Evolutionary conservation across 2,797 vertebrate genomes (phyloP), one percentile per base, ranked within the genome.

Genomic region (Gobio occitaniae): DNA sequence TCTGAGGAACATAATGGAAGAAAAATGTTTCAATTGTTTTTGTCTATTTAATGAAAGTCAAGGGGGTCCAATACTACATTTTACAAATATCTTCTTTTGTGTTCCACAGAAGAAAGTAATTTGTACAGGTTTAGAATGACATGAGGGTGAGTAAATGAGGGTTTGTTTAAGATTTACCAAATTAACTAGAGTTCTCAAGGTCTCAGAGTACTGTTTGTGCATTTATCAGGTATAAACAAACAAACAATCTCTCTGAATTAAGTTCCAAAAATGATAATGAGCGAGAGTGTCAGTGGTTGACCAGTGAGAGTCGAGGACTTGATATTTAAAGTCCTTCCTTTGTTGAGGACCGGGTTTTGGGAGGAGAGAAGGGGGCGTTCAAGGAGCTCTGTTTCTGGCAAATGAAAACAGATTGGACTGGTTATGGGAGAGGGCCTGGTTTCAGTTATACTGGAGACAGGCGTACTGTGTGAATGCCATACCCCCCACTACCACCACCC

Each of bases 391-490:
- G 90, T 89, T 91, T 87, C 89, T 90, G 84, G 90, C 92, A 92
- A 94, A 94, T 94, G 91, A 92, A 94, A 94, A 92, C 93, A 94
- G 92, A 93, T 92, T 94, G 92, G 86, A 96, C 93, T 95, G 94
- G 95, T 95, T 95, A 95, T 96, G 95, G 94, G 94, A 95, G 95
- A 94, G 95, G 90, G 96, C 95, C 97, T 98, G 97, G 95, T 98
- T 97, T 96, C 94, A 96, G 96, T 98, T 97, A 97, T 92, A 94
- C 94, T 95, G 96, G 96, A 97, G 96, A 96, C 96, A 97, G 96
- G 93, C 96, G 95, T 93, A 95, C 95, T 94, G 93, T 95, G 95
- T 95, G 95, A 95, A 94, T 95, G 95, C 94, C 95, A 93, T 90
- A 91, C 90, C 91, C 92, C 90, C 91, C 91, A 89, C 90, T 89